A percentile compares a stretch with the other conserved stretches of the same genome.
These are phyloP conservation scores for Pollenia amentaria DNA, from an alignment of 2,888 invertebrate genomes.

Conservation along the genomic window DNA sequence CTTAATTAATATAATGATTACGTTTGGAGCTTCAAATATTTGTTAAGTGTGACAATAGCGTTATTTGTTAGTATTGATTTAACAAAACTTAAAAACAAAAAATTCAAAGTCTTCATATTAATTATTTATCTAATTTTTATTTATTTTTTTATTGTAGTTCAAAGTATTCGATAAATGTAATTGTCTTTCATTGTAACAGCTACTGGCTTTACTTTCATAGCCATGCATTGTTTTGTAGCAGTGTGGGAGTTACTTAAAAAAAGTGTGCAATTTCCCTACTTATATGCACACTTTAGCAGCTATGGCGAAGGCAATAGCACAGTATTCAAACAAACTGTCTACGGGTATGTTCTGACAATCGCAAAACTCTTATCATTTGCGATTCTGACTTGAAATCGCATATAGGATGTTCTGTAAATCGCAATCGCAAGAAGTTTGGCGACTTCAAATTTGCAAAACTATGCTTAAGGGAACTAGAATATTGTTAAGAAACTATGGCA, in stretches of 20 bases:
- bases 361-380: too few relatives aligned
- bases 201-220: constrained; percentile 23
- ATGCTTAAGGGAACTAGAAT: too few relatives aligned
- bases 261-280: constrained; percentile 59
- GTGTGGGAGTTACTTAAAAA: constrained; percentile 59
- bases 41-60: neutral
- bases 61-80: constrained; percentile 40
- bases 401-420: too few relatives aligned
- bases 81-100: constrained; percentile 5
- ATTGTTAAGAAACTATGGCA: too few relatives aligned
- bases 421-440: too few relatives aligned
- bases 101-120: constrained; percentile 18
- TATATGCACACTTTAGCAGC: constrained; percentile 9
- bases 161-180: neutral
- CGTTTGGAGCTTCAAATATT: neutral
- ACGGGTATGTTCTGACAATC: too few relatives aligned
- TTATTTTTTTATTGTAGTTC: neutral
- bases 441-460: too few relatives aligned
- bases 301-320: neutral
- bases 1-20: neutral
- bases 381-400: too few relatives aligned
- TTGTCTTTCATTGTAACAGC: constrained; percentile 12
- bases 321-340: too few relatives aligned
- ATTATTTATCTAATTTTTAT: constrained; percentile 28
- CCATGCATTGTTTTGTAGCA: constrained; percentile 1